Conservation (phyloP, 2,888 invertebrate genomes). For the Globia sparganii region DNA sequence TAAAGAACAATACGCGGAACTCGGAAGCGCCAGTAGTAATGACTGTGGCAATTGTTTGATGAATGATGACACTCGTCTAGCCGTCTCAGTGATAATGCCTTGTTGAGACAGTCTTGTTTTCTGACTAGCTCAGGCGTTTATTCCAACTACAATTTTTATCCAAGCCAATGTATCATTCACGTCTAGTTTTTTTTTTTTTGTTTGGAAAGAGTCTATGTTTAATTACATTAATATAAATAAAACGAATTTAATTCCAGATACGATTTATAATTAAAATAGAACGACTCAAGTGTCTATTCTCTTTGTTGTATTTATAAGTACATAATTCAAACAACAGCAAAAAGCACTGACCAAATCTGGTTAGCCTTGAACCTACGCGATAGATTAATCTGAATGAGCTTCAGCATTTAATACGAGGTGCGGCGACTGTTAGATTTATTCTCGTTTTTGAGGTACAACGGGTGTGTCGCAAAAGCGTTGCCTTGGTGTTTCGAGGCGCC, state of each 20-base stretch:
- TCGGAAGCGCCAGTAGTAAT: constrained; percentile 77
- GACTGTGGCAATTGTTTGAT: constrained; percentile 77
- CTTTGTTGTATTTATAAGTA: constrained; percentile 70
- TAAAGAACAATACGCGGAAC: constrained; percentile 79
- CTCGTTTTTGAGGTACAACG: constrained; percentile 81
- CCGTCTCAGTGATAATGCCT: constrained; percentile 72
- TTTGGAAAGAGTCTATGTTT: constrained; percentile 11
- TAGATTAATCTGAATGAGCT: constrained; percentile 75
- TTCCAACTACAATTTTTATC: constrained; percentile 31
- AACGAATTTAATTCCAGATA: constrained; percentile 24
- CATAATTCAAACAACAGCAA: constrained; percentile 69
- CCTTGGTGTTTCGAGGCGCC: constrained; percentile 88
- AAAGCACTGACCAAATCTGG: constrained; percentile 75
- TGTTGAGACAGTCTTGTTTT: constrained; percentile 69
- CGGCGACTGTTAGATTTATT: constrained; percentile 81
- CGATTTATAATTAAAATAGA: constrained; percentile 32
- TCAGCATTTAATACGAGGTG: constrained; percentile 75
- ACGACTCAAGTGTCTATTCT: constrained; percentile 30
- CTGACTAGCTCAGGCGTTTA: constrained; percentile 60
- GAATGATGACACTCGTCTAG: constrained; percentile 80
- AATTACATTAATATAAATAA: constrained; percentile 26
- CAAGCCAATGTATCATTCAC: constrained; percentile 15
- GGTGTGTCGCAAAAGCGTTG: constrained; percentile 88
- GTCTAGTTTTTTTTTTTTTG: constrained; percentile 25
- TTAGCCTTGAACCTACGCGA: constrained; percentile 85